phyloP scores from a whole-genome alignment of 2,113 vertebrate genomes.

The Triplophysa rosa region DNA sequence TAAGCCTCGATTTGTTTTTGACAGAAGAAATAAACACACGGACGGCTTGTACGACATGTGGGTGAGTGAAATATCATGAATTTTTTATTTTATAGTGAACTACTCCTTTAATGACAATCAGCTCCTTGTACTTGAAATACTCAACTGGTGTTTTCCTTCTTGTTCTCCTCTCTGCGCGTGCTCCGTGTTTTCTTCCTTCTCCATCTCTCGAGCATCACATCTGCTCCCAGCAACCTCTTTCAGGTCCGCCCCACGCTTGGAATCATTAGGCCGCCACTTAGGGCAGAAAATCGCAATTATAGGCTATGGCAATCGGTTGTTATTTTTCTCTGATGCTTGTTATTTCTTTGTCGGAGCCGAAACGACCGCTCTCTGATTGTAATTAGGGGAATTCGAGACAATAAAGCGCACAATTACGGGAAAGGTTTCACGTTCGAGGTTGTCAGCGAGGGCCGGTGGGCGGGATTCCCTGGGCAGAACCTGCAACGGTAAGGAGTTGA shows the following conservation, averaged over 20 bases:
- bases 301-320: slow-evolving; percentile 48
- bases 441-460: neutral
- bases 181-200: neutral
- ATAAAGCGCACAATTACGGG: slow-evolving; percentile 51
- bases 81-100: too few species aligned
- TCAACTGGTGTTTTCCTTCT: slow-evolving; percentile 23
- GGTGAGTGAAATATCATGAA: too few species aligned
- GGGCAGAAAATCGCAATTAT: slow-evolving; percentile 65
- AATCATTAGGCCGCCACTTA: slow-evolving; percentile 65
- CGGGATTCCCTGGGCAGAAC: neutral
- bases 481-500: slow-evolving; percentile 26
- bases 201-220: neutral
- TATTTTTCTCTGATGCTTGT: slow-evolving; percentile 54
- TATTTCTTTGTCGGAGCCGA: slow-evolving; percentile 54
- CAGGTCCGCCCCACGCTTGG: slow-evolving; percentile 57
- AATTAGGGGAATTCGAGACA: slow-evolving; percentile 57
- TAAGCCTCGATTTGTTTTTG: too few species aligned
- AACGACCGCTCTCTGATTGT: slow-evolving; percentile 48
- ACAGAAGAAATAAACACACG: too few species aligned
- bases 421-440: slow-evolving; percentile 42
- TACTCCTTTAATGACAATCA: too few species aligned
- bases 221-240: slow-evolving; percentile 49
- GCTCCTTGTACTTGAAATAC: neutral
- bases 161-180: neutral
- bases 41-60: too few species aligned